Evolutionary conservation across 2,888 invertebrate species (phyloP), one percentile per base, ranked within the genome.

Genomic region (Bugula neritina): DNA sequence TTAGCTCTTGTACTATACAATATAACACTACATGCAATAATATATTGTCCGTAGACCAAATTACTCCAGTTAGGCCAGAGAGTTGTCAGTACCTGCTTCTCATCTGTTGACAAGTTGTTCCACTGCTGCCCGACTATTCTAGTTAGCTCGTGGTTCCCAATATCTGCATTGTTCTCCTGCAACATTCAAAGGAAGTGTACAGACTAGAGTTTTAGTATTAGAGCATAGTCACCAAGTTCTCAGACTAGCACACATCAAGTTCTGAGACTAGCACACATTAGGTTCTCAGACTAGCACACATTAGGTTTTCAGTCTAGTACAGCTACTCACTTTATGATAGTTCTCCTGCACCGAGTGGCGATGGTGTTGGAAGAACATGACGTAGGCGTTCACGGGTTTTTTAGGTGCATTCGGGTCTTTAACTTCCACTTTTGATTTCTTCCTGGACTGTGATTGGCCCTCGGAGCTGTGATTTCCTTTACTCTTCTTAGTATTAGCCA

Each of bases 361-460:
- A 55, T 79, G 78, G 54, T 80, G 78, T 58, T 80, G 79, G 75
- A 79, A 79, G 72, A 80, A 81, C 77, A 80, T 77, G 23, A 79
- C 73, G 72, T 80, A 82, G 34, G 80, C 80, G 77, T 80, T 81
- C 17, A 78, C 78, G 3, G 80, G 80, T 71, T 79, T 79, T 74
- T 78, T 79, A 0, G 79, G 79, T n/a, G 79, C 77, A 57, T 78
- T 77, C 3, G 74, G 74, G 69, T 76, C 76, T 72, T 76, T 76
- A 5, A 76, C 78, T 73, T 75, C 78, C 34, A 63, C 31, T 31
- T 63, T 63, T 5, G 63, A 27, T 63, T 63, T 63, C 34, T 63
- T 63, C 27, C 63, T 63, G 31, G 25, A 25, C 5, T 21, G 63
- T 13, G 27, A 25, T 31, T 63, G 63, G 17, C 31, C 34, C 13